A percentile compares a stretch with the other conserved stretches of the same genome.
Conservation (phyloP, 1,140 invertebrate genomes). For the Diabrotica undecimpunctata region DNA sequence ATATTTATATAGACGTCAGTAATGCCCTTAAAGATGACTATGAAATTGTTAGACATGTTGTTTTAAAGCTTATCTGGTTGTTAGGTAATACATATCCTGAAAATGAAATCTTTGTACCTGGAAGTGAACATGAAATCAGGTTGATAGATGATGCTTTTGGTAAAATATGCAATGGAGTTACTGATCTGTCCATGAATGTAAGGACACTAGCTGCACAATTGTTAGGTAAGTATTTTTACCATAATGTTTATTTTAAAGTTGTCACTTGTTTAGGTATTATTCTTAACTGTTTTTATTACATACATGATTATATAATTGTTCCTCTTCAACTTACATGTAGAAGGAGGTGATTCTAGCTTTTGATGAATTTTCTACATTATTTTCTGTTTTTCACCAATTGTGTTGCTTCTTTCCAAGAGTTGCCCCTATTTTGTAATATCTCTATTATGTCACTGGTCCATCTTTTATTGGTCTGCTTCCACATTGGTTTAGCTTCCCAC, state of each 20-base stretch:
- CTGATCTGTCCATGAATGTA: slow-evolving; percentile 86
- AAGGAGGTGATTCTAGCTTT: too few species aligned
- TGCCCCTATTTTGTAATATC: too few species aligned
- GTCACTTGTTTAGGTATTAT: background rate
- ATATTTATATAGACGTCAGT: slow-evolving; percentile 78
- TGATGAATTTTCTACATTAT: too few species aligned
- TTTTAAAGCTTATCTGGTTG: slow-evolving; percentile 80
- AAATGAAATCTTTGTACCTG: slow-evolving; percentile 62
- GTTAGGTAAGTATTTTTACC: slow-evolving; percentile 45
- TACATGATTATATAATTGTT: too few species aligned
- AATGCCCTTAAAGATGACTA: slow-evolving; percentile 88
- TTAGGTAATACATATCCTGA: slow-evolving; percentile 84
- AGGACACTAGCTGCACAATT: slow-evolving; percentile 75
- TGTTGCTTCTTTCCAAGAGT: too few species aligned
- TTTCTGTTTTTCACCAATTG: too few species aligned
- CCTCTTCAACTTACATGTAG: too few species aligned
- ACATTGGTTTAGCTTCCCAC: too few species aligned
- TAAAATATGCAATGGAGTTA: slow-evolving; percentile 89
- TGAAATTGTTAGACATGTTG: slow-evolving; percentile 85
- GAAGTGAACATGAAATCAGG: slow-evolving; percentile 72
- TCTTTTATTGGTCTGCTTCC: too few species aligned
- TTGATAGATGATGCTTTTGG: slow-evolving; percentile 96
- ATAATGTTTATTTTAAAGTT: background rate
- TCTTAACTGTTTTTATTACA: too few species aligned
- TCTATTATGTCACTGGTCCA: too few species aligned